Conservation (phyloP, 1,140 invertebrate species). For the Drosophila insularis region DNA sequence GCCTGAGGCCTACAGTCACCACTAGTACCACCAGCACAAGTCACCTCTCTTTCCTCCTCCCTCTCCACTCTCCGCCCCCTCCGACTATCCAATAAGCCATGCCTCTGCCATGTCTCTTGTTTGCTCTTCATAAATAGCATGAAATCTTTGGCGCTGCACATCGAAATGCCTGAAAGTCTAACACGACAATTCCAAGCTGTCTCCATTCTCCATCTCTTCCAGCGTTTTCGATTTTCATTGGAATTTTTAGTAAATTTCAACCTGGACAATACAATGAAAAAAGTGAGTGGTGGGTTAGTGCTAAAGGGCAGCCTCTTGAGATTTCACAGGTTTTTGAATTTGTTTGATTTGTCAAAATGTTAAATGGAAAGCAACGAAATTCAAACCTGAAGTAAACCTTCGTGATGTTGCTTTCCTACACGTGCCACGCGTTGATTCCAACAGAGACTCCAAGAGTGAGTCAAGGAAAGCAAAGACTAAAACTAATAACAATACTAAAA, state of each 20-base stretch:
- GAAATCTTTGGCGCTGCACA: conserved; percentile 73
- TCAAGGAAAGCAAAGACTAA: background rate
- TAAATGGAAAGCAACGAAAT: conserved; percentile 34
- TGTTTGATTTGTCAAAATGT: conserved; percentile 55
- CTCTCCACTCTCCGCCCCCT: background rate
- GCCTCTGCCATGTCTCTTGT: conserved; percentile 47
- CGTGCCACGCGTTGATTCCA: background rate
- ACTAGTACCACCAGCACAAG: background rate
- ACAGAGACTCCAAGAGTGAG: background rate
- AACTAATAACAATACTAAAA: background rate
- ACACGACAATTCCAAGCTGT: conserved; percentile 70
- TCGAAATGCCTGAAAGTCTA: conserved; percentile 79
- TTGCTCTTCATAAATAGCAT: conserved; percentile 80
- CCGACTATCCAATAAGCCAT: background rate
- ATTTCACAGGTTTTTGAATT: conserved; percentile 51
- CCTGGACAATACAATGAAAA: background rate
- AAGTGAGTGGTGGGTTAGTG: background rate
- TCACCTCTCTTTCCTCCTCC: background rate
- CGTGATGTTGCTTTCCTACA: background rate
- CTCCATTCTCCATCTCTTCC: conserved; percentile 39
- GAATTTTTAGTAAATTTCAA: conserved; percentile 57
- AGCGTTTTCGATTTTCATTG: conserved; percentile 75
- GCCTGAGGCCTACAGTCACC: conserved; percentile 43
- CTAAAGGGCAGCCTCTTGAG: conserved; percentile 27
- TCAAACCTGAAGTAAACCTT: background rate